Conservation (phyloP, 2,888 invertebrate species). For the Seira musarum region DNA sequence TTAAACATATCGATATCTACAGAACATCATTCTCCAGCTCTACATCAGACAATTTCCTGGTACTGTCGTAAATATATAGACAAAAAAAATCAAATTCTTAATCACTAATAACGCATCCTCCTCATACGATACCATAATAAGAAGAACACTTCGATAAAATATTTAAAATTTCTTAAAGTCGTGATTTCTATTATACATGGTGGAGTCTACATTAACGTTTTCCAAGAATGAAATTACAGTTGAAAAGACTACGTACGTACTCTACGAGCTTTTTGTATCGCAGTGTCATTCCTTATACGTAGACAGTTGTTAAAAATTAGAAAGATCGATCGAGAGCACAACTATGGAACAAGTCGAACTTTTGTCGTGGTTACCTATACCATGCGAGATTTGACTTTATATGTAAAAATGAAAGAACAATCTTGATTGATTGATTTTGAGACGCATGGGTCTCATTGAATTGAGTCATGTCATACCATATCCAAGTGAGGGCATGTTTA, state of each 20-base stretch:
- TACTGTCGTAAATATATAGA: no score
- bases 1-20: neutral
- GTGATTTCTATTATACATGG: neutral
- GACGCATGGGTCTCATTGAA: neutral
- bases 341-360: neutral
- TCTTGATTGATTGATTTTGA: constrained; percentile 47
- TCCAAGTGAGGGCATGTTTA: no score
- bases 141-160: constrained; percentile 8
- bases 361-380: no score
- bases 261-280: no score
- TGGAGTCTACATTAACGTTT: neutral
- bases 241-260: no score
- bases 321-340: constrained; percentile 7
- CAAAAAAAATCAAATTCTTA: no score
- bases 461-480: no score
- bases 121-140: neutral
- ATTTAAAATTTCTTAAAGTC: neutral
- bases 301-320: constrained; percentile 1
- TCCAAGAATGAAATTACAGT: no score
- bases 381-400: neutral
- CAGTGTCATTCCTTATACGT: no score
- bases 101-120: no score
- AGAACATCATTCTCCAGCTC: no score
- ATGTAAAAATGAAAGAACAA: constrained; percentile 47
- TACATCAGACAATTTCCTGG: no score